Evolutionary conservation across 2,113 vertebrate species (phyloP), one percentile per base, ranked within the genome.

Genomic region (Monopterus albus): DNA sequence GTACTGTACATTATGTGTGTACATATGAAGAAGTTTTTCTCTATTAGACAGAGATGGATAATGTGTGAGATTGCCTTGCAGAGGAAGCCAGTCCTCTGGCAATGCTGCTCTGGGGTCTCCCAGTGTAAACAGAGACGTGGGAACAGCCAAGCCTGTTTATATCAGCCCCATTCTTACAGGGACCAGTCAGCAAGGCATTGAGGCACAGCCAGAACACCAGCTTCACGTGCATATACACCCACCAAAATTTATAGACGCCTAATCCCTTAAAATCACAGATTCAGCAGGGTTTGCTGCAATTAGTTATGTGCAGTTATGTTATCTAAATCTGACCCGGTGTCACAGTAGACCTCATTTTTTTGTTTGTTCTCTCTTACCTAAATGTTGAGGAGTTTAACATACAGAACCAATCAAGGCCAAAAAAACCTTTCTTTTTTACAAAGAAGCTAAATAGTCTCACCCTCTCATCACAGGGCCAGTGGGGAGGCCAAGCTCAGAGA

Each of bases 71-170:
- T 69, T 2, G 75, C 59, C 18, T 47, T 73, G 65, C 23, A 13
- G 73, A 87, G 82, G 85, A 88, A 84, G 87, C 88, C 82, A 88
- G 87, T 49, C 72, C 84, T 88, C 81, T 79, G 73, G 72, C 46
- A 73, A 73, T 53, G 81, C 78, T 82, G 83, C 89, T 90, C 89
- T 58, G 79, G 84, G 89, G 87, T 91, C 91, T 89, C 72, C 78
- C 83, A 86, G 63, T 88, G 53, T 92, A 92, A 92, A 92, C 91
- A 92, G 86, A 92, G 85, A 92, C 89, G 82, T 92, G 91, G 91
- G 89, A 92, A 92, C 79, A 49, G 83, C 80, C 81, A 26, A 51
- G 86, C 72, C 68, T 92, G 91, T 92, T 92, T 92, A 92, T 79
- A 89, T 83, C 86, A 84, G 50, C 62, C 70, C 70, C 75, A 65